A percentile compares a stretch with the other conserved stretches of the same genome.
phyloP scores from a whole-genome alignment of 2,113 vertebrate species.

The Crypturellus undulatus region DNA sequence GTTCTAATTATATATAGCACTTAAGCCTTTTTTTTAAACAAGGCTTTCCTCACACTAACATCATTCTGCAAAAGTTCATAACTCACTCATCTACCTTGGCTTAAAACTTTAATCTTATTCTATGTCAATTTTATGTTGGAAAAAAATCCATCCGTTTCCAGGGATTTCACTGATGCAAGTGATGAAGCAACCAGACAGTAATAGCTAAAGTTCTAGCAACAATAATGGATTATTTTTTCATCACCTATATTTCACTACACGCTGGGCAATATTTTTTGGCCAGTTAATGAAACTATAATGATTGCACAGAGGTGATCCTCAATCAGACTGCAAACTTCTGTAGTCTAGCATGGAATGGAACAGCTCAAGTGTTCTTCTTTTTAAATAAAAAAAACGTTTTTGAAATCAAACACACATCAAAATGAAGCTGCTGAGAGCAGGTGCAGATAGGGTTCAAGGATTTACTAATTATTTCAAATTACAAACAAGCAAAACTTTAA shows the following conservation, averaged over 20 bases:
- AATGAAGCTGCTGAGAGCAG: not conserved
- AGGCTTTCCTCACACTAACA: slow-evolving; percentile 38
- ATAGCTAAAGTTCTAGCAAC: not conserved
- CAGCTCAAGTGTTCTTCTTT: not conserved
- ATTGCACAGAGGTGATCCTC: not conserved
- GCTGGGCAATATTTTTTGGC: not conserved
- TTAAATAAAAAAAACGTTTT: not conserved
- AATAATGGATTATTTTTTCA: not conserved
- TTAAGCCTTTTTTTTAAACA: not conserved
- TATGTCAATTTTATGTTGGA: not conserved
- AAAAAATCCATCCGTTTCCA: slow-evolving; percentile 33
- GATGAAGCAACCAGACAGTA: not conserved
- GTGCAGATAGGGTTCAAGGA: not conserved
- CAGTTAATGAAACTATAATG: not conserved
- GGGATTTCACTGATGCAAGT: not conserved
- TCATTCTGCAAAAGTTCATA: slow-evolving; percentile 48
- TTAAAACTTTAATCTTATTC: slow-evolving; percentile 41
- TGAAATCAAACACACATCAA: not conserved
- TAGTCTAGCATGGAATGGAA: not conserved
- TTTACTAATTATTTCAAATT: not conserved
- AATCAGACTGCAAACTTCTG: not conserved
- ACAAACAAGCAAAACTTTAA: not conserved
- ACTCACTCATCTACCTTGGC: slow-evolving; percentile 27
- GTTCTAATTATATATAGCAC: not conserved
- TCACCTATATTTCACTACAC: not conserved